Evolutionary conservation across 2,888 invertebrate species (phyloP), one percentile per base, ranked within the genome.

Genomic region (Philaethria dido): DNA sequence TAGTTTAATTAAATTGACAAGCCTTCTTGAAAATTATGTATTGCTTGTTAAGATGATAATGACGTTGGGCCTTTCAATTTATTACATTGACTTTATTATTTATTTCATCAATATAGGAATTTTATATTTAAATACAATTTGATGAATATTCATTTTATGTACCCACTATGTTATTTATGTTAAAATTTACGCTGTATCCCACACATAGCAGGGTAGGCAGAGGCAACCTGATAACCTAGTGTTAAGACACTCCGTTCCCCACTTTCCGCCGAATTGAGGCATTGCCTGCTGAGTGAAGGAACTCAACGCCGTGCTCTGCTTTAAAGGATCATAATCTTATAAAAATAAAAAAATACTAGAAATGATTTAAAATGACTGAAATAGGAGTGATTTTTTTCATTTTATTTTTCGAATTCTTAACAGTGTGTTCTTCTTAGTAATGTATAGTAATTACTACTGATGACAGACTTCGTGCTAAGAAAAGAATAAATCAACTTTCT

Each of bases 1-100:
- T 57, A 74, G 73, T 72, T 74, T 75, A 70, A 75, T 76, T 73
- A 76, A 74, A 68, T 72, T 70, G 65, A 66, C 64, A 52, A 55
- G 62, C 64, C 54, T 66, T 68, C 70, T 64, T 62, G 50, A 63
- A 62, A 62, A 60, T 60, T 45, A 60, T 60, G 18, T 29, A 60
- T 60, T 33, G 16, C 14, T 33, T 33, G 45, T 60, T 60, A 60
- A 60, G 29, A 45, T 33, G 18, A 47, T 45, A 45, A n/a, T 13
- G 57, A 57, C 42, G 42, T 57, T 57, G 57, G 25, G 13, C 22
- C 22, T 25, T 22, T 57, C 6, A 22, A 57, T 57, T 57, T 57
- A 57, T 57, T 57, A 16, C 42, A 22, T 42, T 42, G 42, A 57
- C 11, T 42, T 42, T 25, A 39, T 4, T n/a, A 22, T 57, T 11